These are phyloP conservation scores for Platyscapa corneri DNA, from an alignment of 1,140 invertebrate genomes.

Conservation along the genomic window DNA sequence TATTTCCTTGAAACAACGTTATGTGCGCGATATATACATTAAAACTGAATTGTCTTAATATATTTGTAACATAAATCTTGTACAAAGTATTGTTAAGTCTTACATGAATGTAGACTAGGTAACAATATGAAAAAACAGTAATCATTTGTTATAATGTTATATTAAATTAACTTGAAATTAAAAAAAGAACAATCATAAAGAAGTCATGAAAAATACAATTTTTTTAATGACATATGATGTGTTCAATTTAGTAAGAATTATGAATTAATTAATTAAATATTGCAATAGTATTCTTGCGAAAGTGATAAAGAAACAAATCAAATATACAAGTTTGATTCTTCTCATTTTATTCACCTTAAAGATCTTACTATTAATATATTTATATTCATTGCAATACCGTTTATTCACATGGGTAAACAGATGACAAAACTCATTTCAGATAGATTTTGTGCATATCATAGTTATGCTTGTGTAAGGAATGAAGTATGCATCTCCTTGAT, in stretches of 20 bases:
- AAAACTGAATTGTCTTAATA: constrained; percentile 70
- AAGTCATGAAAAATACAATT: constrained; percentile 49
- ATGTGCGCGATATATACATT: constrained; percentile 56
- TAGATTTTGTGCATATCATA: constrained; percentile 4
- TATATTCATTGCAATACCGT: neutral
- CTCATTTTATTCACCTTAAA: constrained; percentile 6
- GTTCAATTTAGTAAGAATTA: constrained; percentile 26
- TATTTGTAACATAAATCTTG: constrained; percentile 74
- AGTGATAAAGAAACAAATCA: neutral
- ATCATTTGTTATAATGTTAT: constrained; percentile 60
- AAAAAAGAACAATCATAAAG: constrained; percentile 42
- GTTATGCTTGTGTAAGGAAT: neutral
- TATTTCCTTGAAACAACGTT: constrained; percentile 51
- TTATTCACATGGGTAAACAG: neutral
- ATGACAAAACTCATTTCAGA: constrained; percentile 26
- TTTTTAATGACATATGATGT: constrained; percentile 50
- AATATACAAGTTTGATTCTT: neutral
- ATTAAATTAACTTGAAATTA: constrained; percentile 58
- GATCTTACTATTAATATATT: constrained; percentile 2
- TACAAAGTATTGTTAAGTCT: constrained; percentile 74
- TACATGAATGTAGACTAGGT: constrained; percentile 65
- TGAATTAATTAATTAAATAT: constrained; percentile 14
- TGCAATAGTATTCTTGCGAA: constrained; percentile 2
- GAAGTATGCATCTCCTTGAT: neutral
- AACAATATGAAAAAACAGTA: constrained; percentile 59